Conservation (phyloP, 2,888 invertebrate genomes). For the Xanthostigma xanthostigma region DNA sequence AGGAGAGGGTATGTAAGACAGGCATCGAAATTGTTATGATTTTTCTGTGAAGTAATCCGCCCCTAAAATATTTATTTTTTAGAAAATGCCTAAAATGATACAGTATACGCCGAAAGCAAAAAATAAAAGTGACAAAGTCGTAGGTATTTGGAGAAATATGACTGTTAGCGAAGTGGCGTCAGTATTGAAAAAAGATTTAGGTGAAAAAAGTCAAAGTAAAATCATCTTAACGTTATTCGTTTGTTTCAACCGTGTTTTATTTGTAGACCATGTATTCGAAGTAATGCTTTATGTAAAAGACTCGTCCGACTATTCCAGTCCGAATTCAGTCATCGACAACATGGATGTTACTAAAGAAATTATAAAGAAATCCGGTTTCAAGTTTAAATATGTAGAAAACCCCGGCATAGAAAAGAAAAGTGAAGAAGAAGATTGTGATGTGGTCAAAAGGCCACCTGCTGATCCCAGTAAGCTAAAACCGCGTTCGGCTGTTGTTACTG, state of each 20-base stretch:
- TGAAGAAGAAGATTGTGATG: conserved; percentile 26
- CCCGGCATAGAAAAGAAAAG: conserved; percentile 31
- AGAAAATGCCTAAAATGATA: conserved; percentile 38
- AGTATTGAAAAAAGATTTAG: conserved; percentile 44
- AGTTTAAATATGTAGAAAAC: conserved; percentile 38
- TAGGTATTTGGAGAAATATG: conserved; percentile 69
- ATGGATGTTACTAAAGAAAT: conserved; percentile 48
- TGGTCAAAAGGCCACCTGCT: conserved; percentile 47
- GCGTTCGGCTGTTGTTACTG: conserved; percentile 87
- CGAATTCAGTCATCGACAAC: conserved; percentile 43
- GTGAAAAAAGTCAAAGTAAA: conserved; percentile 26
- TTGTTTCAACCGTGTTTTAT: conserved; percentile 7
- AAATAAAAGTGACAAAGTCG: conserved; percentile 28
- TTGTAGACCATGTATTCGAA: conserved; percentile 51
- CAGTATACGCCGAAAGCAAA: conserved; percentile 43
- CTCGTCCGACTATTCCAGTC: conserved; percentile 35
- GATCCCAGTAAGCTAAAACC: conserved; percentile 45
- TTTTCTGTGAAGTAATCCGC: background rate
- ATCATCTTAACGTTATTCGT: background rate
- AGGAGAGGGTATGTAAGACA: conserved; percentile 38
- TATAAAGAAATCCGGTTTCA: conserved; percentile 50
- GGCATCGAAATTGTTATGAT: background rate
- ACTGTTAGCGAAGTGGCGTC: conserved; percentile 59
- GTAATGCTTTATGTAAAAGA: conserved; percentile 50
- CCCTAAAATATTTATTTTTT: conserved; percentile 13